These are phyloP conservation scores for Brachyrhaphis roseni DNA, from an alignment of 2,797 vertebrate species.

Conservation along the genomic window DNA sequence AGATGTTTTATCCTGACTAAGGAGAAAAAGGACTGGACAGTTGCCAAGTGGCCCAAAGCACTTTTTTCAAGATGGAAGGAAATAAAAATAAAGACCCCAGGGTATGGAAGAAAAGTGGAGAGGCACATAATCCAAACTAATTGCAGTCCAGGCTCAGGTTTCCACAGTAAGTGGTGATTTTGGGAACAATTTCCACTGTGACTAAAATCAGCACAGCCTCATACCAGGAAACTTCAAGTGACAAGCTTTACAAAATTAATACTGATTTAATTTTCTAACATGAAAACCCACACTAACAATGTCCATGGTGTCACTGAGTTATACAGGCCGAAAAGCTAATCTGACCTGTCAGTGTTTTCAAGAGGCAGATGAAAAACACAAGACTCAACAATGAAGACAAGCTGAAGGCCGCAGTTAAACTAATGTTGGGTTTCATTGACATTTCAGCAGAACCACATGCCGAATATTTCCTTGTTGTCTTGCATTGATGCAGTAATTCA, in stretches of 20 bases:
- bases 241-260: not conserved
- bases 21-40: not conserved
- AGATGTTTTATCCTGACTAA: not conserved
- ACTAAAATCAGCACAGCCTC: not conserved
- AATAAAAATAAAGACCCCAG: not conserved
- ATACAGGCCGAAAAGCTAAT: not conserved
- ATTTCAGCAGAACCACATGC: not conserved
- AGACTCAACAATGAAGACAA: not conserved
- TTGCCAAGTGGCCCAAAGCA: not conserved
- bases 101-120: not conserved
- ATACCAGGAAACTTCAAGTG: not conserved
- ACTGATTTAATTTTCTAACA: not conserved
- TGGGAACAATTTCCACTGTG: not conserved
- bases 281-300: not conserved
- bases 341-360: not conserved
- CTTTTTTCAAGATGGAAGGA: not conserved
- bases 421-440: not conserved
- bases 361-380: not conserved
- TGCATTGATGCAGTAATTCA: not conserved
- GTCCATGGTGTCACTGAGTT: not conserved
- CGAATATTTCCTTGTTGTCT: not conserved
- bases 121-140: not conserved
- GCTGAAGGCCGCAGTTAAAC: not conserved
- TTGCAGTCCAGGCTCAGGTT: not conserved
- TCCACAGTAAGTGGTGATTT: not conserved